A percentile compares a stretch with the other conserved stretches of the same genome.
Evolutionary conservation across 2,797 vertebrate species (phyloP).

Genomic region (Eremophila alpestris): DNA sequence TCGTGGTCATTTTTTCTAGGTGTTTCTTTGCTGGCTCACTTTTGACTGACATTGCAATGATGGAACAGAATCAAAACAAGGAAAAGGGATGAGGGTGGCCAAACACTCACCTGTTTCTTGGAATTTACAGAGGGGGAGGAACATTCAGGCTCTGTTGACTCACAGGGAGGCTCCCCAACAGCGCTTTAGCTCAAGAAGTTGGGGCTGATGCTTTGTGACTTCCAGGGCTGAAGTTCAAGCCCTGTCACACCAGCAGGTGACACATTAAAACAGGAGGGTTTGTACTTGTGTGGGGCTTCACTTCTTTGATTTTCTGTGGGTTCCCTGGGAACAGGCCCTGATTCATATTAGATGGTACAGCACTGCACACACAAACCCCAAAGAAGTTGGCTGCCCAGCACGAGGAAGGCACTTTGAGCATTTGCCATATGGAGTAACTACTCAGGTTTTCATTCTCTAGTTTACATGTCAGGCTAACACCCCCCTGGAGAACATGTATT

Average conservation of each 20-base stretch:
- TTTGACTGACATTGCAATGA: background rate
- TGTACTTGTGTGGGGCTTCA: background rate
- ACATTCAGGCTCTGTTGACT: background rate
- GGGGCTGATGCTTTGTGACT: background rate
- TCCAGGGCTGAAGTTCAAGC: background rate
- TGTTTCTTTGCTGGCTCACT: background rate
- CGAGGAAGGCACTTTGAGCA: background rate
- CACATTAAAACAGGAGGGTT: background rate
- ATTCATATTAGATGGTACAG: background rate
- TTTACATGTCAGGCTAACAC: constrained; percentile 35
- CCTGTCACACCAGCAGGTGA: background rate
- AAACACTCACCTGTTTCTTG: background rate
- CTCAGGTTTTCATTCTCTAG: constrained; percentile 26
- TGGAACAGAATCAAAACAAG: background rate
- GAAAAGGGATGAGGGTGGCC: background rate
- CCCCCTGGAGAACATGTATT: constrained; percentile 38
- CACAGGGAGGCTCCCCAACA: background rate
- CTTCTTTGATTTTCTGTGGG: background rate
- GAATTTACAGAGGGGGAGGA: background rate
- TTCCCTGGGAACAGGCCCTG: background rate
- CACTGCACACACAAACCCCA: background rate
- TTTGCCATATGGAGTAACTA: background rate
- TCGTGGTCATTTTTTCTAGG: background rate
- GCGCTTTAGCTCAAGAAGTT: background rate
- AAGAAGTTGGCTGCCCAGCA: background rate